phyloP scores from a whole-genome alignment of 2,888 invertebrate genomes.

The Blera fallax region DNA sequence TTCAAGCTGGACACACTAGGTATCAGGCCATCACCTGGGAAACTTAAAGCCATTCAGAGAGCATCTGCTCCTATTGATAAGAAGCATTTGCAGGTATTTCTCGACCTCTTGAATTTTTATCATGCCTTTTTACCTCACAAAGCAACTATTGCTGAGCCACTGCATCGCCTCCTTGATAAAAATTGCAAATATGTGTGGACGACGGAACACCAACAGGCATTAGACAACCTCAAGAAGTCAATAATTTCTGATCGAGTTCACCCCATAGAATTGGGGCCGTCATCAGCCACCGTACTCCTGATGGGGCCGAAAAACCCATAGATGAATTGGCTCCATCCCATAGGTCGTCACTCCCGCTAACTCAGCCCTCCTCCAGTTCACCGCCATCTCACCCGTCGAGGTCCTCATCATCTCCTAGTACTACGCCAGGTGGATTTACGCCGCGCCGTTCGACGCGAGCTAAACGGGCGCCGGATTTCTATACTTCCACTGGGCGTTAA shows the following conservation, averaged over 20 bases:
- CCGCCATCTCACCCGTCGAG: neutral
- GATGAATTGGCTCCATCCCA: no score
- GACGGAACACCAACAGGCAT: conserved; percentile 39
- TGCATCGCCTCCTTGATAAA: conserved; percentile 61
- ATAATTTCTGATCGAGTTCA: neutral
- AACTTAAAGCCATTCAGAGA: conserved; percentile 56
- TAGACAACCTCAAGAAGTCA: conserved; percentile 44
- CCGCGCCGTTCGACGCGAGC: neutral
- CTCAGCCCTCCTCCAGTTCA: no score
- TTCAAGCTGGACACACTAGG: conserved; percentile 53
- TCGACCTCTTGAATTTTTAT: conserved; percentile 51
- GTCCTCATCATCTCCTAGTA: neutral
- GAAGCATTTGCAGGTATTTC: conserved; percentile 64
- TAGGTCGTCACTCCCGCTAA: neutral
- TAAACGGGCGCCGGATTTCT: neutral
- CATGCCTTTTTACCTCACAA: conserved; percentile 53
- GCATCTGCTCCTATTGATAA: conserved; percentile 61
- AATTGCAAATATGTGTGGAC: conserved; percentile 51
- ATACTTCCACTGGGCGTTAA: neutral
- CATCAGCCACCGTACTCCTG: no score
- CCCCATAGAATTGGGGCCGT: no score
- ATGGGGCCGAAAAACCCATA: no score
- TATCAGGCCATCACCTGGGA: conserved; percentile 38
- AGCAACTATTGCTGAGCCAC: conserved; percentile 58
- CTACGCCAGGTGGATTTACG: neutral